These are phyloP conservation scores for Glaucidium brasilianum DNA, from an alignment of 2,113 vertebrate species.

Conservation along the genomic window DNA sequence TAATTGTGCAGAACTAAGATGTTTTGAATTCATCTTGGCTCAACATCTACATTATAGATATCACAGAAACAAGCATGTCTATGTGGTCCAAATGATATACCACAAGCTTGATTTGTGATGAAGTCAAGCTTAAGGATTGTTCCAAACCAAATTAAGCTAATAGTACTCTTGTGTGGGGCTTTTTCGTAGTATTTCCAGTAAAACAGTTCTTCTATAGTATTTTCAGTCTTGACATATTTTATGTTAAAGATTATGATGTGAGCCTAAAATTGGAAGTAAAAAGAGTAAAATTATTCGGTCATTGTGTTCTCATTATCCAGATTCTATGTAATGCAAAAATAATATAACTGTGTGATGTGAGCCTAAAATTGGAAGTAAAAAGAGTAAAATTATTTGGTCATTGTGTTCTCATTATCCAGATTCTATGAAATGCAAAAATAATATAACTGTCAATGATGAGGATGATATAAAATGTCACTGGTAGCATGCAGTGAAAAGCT, in stretches of 20 bases:
- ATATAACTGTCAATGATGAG: not conserved
- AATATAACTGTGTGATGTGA: not conserved
- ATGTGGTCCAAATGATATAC: not conserved
- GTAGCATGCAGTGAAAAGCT: not conserved
- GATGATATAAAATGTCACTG: not conserved
- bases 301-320: not conserved
- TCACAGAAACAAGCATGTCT: not conserved
- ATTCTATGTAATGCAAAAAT: not conserved
- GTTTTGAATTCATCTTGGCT: not conserved
- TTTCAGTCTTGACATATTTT: not conserved
- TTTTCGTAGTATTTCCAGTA: not conserved
- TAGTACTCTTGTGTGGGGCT: not conserved
- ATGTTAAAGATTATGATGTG: not conserved
- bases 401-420: not conserved
- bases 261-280: not conserved
- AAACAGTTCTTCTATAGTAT: not conserved
- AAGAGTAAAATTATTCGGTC: not conserved
- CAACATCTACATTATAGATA: not conserved
- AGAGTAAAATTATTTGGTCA: not conserved
- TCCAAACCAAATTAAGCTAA: not conserved
- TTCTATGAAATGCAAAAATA: not conserved
- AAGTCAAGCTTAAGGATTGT: not conserved
- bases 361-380: not conserved
- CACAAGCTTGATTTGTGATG: not conserved
- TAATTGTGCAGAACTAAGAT: not conserved